A percentile compares a stretch with the other conserved stretches of the same genome.
Evolutionary conservation across 2,113 vertebrate species (phyloP).

Genomic region (Jacana jacana): DNA sequence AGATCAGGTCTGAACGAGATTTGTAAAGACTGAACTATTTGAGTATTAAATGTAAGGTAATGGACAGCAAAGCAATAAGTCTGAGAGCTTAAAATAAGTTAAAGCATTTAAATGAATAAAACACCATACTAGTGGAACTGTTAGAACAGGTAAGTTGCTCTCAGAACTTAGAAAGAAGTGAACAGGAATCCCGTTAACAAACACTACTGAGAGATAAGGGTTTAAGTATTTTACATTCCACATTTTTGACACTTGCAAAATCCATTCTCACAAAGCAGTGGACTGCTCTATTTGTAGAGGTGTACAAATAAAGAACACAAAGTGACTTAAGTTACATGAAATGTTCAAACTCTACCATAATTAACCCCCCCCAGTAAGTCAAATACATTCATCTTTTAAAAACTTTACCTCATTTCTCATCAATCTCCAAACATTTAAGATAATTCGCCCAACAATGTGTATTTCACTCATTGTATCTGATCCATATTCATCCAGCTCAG

Average conservation of each 20-base stretch:
- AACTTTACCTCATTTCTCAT: constrained; percentile 93
- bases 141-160: not conserved
- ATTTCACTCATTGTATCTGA: constrained; percentile 95
- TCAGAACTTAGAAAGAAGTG: not conserved
- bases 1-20: not conserved
- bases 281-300: not conserved
- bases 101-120: not conserved
- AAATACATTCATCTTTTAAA: not conserved
- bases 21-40: not conserved
- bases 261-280: not conserved
- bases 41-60: not conserved
- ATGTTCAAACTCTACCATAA: not conserved
- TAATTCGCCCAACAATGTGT: constrained; percentile 89
- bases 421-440: constrained; percentile 95
- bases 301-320: not conserved
- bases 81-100: not conserved
- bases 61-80: not conserved
- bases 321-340: not conserved
- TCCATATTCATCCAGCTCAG: constrained; percentile 92
- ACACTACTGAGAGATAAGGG: not conserved
- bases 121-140: not conserved
- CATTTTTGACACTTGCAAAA: not conserved
- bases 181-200: not conserved
- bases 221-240: not conserved
- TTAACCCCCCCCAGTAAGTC: not conserved